phyloP scores from a whole-genome alignment of 1,140 invertebrate species.

The Bombus confusus region DNA sequence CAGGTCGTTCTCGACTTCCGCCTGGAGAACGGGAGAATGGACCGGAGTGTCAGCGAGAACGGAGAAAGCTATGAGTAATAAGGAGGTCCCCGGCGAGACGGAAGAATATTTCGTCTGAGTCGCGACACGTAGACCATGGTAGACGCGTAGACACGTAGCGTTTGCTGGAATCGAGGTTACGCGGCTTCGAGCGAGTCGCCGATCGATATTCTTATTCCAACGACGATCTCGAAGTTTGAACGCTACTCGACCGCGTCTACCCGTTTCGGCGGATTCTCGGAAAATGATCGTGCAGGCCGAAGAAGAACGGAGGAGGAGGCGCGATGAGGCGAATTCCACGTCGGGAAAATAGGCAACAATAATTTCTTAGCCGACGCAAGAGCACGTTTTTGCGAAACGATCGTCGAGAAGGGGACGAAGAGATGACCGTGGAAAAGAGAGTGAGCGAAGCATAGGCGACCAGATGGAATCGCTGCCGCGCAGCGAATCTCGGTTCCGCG shows the following conservation, averaged over 20 bases:
- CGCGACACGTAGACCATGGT: conserved; percentile 26
- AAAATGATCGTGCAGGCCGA: not conserved
- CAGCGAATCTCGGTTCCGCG: conserved; percentile 42
- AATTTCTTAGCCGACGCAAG: not conserved
- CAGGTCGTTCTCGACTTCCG: conserved; percentile 20
- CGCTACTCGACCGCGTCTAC: not conserved
- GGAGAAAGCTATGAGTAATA: conserved; percentile 49
- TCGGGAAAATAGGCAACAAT: conserved; percentile 17
- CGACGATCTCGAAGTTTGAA: conserved; percentile 29
- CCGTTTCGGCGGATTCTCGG: not conserved
- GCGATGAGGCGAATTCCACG: not conserved
- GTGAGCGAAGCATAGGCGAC: not conserved
- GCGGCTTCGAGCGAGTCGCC: not conserved
- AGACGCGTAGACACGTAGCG: conserved; percentile 23
- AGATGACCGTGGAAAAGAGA: not conserved
- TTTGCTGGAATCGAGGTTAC: conserved; percentile 33
- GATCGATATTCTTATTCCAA: conserved; percentile 46
- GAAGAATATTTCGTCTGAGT: conserved; percentile 43
- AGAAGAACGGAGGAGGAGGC: not conserved
- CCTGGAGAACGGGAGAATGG: conserved; percentile 25
- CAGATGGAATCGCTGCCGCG: conserved; percentile 43
- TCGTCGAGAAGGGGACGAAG: not conserved
- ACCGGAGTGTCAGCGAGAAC: conserved; percentile 18
- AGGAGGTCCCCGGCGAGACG: conserved; percentile 15
- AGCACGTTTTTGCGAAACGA: conserved; percentile 11